Evolutionary conservation across 2,888 invertebrate species (phyloP), one percentile per base, ranked within the genome.

Genomic region (Andrena trimmerana): DNA sequence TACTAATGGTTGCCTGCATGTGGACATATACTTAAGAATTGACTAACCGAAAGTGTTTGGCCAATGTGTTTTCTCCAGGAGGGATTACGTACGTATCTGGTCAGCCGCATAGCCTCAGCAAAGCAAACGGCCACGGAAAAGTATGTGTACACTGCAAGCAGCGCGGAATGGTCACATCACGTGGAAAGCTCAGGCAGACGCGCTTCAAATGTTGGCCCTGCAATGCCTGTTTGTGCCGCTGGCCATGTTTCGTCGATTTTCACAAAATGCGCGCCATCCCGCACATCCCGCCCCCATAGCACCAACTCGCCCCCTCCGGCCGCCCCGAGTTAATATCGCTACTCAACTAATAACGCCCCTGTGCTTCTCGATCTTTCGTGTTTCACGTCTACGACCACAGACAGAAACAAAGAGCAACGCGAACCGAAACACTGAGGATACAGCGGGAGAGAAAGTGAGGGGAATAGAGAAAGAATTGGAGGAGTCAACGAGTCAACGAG

Each of bases 141-240:
- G 93, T 94, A 91, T 94, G 94, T 92, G 92, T 94, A 90, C 94
- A 93, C 93, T 94, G 94, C 93, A 94, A 93, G 92, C 92, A 93
- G 86, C 94, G 92, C 89, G 93, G 94, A 88, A 92, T 94, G 90
- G 92, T 93, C 85, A 94, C 94, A 88, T 93, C 93, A 89, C 93
- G 93, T 86, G 94, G 94, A 90, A 93, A 93, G 83, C 93, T 94
- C 90, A 92, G 92, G 86, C 94, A 94, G 92, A 94, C 94, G 89
- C 94, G 94, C 91, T 94, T 94, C 94, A 94, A 94, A 91, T 94
- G 94, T 90, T 93, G 93, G 93, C 91, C 93, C 92, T 94, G 94
- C 92, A 93, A 93, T 91, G 93, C 93, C 92, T 93, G 93, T 91
- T 90, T 94, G 89, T 94, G 94, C 89, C 93, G 94, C 82, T 93